A percentile compares a stretch with the other conserved stretches of the same genome.
These are phyloP conservation scores for Astatoreochromis straeleni DNA, from an alignment of 2,113 vertebrate species.

Conservation along the genomic window DNA sequence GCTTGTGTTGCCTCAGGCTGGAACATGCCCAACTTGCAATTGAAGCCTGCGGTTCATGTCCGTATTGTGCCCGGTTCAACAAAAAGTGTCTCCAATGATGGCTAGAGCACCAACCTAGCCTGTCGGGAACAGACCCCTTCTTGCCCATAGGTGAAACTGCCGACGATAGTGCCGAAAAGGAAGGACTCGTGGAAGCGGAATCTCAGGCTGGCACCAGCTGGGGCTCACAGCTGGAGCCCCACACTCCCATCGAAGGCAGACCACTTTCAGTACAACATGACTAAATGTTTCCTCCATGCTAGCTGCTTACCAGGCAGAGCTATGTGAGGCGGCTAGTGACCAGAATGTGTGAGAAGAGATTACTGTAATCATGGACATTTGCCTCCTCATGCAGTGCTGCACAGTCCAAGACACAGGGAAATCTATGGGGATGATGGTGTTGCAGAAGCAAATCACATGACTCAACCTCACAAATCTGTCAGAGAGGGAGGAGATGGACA, in stretches of 20 bases:
- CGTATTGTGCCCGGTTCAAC: neutral
- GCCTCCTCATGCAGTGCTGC: neutral
- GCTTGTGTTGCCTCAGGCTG: neutral
- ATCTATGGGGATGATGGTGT: too few species aligned
- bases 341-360: neutral
- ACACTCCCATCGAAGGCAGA: neutral
- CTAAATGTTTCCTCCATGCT: neutral
- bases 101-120: fast-evolving
- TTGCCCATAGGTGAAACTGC: neutral
- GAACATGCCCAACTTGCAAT: neutral
- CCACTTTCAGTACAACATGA: neutral
- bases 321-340: neutral
- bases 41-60: neutral
- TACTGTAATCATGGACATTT: neutral
- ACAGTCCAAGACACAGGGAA: neutral
- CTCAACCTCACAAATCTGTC: too few species aligned
- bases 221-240: neutral
- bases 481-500: too few species aligned
- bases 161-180: neutral
- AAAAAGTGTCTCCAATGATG: neutral
- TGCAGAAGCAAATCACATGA: too few species aligned
- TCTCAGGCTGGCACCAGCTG: neutral
- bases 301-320: neutral
- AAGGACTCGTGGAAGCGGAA: neutral
- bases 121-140: neutral